Base-by-base conservation (phyloP, 2,797 vertebrate genomes). In the Enteromius mattozi region DNA sequence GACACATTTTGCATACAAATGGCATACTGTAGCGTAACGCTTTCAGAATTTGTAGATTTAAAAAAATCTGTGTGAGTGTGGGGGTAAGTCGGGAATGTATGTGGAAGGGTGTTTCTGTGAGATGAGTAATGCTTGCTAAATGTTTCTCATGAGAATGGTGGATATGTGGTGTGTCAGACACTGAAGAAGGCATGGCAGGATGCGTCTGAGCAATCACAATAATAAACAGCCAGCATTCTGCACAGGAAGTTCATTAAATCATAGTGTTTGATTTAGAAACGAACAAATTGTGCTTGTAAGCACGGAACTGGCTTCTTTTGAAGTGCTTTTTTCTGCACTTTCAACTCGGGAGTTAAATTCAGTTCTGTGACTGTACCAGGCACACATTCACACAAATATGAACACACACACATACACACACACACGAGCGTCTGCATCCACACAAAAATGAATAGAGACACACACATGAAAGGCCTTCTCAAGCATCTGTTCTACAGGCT, bases 211-310 rank as follows among this genome's bases (percentile, higher is more conserved):
- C 91, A 93, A 95, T 93, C 93, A 93, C 87, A 95, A 94, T 94
- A 95, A 95, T 94, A 95, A 95, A 95, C 94, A 95, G 90, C 86
- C 92, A 87, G 90, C 66, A 87, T 92, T 93, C 92, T 92, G 90
- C 78, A 86, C 91, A 92, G 94, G 94, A 96, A 95, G 93, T 94
- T 94, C 93, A 95, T 94, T 95, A 94, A 95, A 95, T 95, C 94
- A 94, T 93, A 92, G 91, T 82, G 92, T 95, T 95, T 94, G 93
- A 96, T 95, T 95, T 95, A 92, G 92, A 94, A 94, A 95, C 89
- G 89, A 94, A 92, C 93, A 92, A 93, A 93, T 93, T 88, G 91
- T 94, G 93, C 91, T 92, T 93, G 92, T 90, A 91, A 93, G 88
- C 92, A 93, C 89, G 91, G 92, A 95, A 94, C 93, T 93, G 89